Evolutionary conservation across 1,140 invertebrate genomes (phyloP), one percentile per base, ranked within the genome.

Genomic region (Pentalonia nigronervosa): DNA sequence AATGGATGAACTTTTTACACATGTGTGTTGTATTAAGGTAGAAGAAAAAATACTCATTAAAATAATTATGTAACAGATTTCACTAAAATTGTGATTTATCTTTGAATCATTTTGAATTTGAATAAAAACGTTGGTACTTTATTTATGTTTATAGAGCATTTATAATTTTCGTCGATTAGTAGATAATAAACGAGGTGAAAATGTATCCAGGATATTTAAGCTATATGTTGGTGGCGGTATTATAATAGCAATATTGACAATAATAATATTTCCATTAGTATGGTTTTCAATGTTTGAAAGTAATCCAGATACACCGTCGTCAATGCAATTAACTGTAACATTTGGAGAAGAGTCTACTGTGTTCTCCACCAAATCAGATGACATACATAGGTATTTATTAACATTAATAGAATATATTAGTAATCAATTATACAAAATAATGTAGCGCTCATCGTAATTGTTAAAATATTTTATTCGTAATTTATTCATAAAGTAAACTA

Each of bases 181-280:
- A 7, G 93, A 88, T 76, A n/a, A n/a, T 30, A n/a, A 45, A 48
- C 67, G 93, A 88, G 90, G 90, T 2, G 1, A 53, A 41, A 47
- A 76, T 23, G 30, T 92, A n/a, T 25, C 90, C 6, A n/a, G 50
- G 14, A 48, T 20, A 7, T 34, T 41, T 8, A 94, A 94, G 47
- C 67, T 94, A 47, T 11, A 36, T 7, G 3, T 91, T 30, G 93
- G 93, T 20, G 93, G 93, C 6, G 90, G 88, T 23, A 67, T 94
- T 8, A 50, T 88, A 30, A 45, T 92, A 23, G 21, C 60, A 2
- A 91, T 94, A 41, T n/a, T 92, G 67, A 23, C 48, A 23, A 30
- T 94, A n/a, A 41, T 94, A n/a, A 87, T 94, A 76, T 94, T 91
- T 60, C 93, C 93, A 34, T 53, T 94, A 17, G n/a, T 17, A 34